phyloP scores from a whole-genome alignment of 2,113 vertebrate species.

The Chaetorhynchus papuensis region DNA sequence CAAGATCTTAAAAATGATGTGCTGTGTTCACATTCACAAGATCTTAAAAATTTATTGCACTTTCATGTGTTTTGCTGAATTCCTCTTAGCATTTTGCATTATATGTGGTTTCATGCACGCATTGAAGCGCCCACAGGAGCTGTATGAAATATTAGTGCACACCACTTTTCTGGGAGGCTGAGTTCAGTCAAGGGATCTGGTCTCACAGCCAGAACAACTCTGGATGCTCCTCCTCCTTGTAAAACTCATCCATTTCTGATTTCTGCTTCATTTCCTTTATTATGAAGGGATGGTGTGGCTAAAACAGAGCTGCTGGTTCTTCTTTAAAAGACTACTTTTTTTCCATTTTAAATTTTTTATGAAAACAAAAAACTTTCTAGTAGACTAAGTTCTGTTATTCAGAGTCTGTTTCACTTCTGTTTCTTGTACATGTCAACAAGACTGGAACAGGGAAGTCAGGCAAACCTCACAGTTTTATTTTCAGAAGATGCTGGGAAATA shows the following conservation, averaged over 20 bases:
- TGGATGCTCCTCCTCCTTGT: not conserved
- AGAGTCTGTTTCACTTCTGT: not conserved
- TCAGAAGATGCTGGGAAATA: not conserved
- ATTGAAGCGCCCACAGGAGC: not conserved
- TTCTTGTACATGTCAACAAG: not conserved
- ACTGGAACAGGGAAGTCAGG: not conserved
- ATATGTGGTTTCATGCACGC: not conserved
- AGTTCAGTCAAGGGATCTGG: not conserved
- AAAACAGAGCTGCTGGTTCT: not conserved
- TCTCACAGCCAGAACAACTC: not conserved
- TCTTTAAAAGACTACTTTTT: not conserved
- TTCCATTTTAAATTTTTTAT: not conserved
- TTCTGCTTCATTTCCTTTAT: not conserved
- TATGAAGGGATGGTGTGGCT: not conserved
- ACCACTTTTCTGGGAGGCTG: not conserved
- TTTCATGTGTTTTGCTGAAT: not conserved
- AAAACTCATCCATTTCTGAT: not conserved
- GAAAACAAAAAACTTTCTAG: not conserved
- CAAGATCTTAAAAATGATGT: not conserved
- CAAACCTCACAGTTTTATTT: not conserved
- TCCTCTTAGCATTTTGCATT: not conserved
- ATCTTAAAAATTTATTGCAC: not conserved
- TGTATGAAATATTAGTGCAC: not conserved
- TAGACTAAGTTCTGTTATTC: not conserved
- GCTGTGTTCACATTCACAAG: rapidly evolving